Conservation (phyloP, 2,888 invertebrate species). For the Andrena bucephala region DNA sequence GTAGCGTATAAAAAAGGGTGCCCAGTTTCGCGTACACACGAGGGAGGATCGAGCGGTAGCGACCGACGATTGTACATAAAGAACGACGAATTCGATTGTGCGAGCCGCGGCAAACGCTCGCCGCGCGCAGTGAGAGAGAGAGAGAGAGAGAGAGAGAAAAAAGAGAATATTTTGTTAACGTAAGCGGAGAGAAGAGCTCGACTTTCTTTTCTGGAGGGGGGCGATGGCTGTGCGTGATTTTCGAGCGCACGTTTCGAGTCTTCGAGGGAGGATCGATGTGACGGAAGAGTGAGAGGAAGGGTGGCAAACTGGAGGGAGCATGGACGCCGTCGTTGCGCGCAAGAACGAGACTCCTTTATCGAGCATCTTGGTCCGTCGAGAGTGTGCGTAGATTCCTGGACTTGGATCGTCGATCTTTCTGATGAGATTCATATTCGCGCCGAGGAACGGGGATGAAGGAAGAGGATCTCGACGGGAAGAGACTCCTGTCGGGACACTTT, state of each 20-base stretch:
- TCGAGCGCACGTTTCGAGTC: constrained; percentile 17
- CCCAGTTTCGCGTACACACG: constrained; percentile 40
- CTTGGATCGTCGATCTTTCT: constrained; percentile 26
- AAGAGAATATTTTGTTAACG: constrained; percentile 75
- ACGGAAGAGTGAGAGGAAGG: constrained; percentile 4
- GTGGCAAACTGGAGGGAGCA: constrained; percentile 15
- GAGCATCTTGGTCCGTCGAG: constrained; percentile 31
- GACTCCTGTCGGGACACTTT: constrained; percentile 30
- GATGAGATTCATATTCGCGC: not conserved
- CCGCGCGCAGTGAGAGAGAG: no score
- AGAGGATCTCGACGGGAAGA: constrained; percentile 26
- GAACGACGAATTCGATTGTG: constrained; percentile 41
- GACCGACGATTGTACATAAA: constrained; percentile 57
- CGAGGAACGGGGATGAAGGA: not conserved
- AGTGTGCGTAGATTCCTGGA: constrained; percentile 25
- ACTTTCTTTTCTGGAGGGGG: not conserved
- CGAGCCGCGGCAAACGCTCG: constrained; percentile 28
- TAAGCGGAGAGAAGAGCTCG: constrained; percentile 26
- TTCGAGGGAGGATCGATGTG: not conserved
- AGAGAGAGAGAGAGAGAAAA: constrained; percentile 30
- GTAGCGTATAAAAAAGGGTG: constrained; percentile 47
- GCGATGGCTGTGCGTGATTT: constrained; percentile 16
- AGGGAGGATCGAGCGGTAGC: constrained; percentile 51
- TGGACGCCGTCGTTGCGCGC: constrained; percentile 61
- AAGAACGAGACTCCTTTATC: constrained; percentile 60